Evolutionary conservation across 64 coral and sea anemone species (phyloP).

Genomic region (Actinia equina): DNA sequence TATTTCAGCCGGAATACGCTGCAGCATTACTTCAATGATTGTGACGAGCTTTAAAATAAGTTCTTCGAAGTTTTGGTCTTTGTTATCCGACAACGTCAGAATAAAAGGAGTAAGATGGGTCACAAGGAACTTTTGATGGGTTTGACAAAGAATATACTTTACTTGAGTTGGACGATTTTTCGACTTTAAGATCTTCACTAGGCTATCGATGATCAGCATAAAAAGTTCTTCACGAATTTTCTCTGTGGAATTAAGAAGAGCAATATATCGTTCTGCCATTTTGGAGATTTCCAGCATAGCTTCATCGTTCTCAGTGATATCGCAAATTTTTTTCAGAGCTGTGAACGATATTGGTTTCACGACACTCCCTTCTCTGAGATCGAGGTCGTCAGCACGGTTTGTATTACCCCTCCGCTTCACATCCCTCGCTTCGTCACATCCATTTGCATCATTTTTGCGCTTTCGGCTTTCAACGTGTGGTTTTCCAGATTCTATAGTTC

Average conservation of each 20-base stretch:
- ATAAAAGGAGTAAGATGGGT: constrained; percentile 21
- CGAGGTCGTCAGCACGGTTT: neutral
- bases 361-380: neutral
- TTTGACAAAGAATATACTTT: neutral
- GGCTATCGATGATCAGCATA: constrained; percentile 18
- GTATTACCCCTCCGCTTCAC: neutral
- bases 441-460: neutral
- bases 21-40: constrained; percentile 18
- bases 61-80: neutral
- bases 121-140: neutral
- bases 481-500: neutral
- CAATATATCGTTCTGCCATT: constrained; percentile 4
- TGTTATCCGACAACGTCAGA: neutral
- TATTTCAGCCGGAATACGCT: neutral
- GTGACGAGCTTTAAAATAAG: neutral
- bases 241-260: constrained; percentile 8
- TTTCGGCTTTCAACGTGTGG: neutral
- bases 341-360: neutral
- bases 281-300: constrained; percentile 4
- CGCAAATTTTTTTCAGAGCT: constrained; percentile 10
- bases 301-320: neutral
- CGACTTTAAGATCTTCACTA: neutral
- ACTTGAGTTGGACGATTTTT: neutral
- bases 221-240: constrained; percentile 30
- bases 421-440: neutral